Conservation (phyloP, 2,888 invertebrate genomes). For the Geotrupes spiniger region DNA sequence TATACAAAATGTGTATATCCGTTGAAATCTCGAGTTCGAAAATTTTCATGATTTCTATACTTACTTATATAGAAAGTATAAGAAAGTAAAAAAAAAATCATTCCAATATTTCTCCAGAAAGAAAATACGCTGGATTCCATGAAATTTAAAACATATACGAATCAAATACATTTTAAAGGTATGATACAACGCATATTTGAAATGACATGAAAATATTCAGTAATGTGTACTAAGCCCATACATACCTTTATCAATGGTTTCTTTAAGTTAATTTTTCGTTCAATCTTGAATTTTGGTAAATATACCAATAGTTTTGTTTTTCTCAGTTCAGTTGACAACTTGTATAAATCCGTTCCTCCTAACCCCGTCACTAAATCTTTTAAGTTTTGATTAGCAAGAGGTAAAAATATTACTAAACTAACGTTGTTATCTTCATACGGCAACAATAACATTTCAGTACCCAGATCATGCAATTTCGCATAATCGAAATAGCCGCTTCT, state of each 20-base stretch:
- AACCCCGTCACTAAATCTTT: constrained; percentile 60
- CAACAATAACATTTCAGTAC: constrained; percentile 66
- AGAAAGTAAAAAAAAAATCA: too few species aligned
- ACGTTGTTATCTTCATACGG: constrained; percentile 67
- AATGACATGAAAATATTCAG: too few species aligned
- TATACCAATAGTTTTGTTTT: constrained; percentile 61
- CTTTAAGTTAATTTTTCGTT: constrained; percentile 65
- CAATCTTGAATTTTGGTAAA: constrained; percentile 79
- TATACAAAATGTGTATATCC: too few species aligned
- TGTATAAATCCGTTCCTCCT: constrained; percentile 54
- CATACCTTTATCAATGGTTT: constrained; percentile 63
- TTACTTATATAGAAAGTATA: too few species aligned
- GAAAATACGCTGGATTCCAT: too few species aligned
- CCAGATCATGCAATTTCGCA: constrained; percentile 52
- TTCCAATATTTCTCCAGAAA: too few species aligned
- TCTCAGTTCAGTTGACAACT: constrained; percentile 53
- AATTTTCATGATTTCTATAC: too few species aligned
- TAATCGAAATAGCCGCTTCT: constrained; percentile 55
- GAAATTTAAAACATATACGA: too few species aligned
- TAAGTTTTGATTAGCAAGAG: constrained; percentile 66
- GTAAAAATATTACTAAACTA: constrained; percentile 76
- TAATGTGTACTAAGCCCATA: too few species aligned
- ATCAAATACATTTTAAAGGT: too few species aligned
- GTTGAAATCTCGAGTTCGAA: too few species aligned
- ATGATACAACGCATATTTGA: too few species aligned